Conservation (phyloP, 1,140 invertebrate species). For the Bicyclus anynana region DNA sequence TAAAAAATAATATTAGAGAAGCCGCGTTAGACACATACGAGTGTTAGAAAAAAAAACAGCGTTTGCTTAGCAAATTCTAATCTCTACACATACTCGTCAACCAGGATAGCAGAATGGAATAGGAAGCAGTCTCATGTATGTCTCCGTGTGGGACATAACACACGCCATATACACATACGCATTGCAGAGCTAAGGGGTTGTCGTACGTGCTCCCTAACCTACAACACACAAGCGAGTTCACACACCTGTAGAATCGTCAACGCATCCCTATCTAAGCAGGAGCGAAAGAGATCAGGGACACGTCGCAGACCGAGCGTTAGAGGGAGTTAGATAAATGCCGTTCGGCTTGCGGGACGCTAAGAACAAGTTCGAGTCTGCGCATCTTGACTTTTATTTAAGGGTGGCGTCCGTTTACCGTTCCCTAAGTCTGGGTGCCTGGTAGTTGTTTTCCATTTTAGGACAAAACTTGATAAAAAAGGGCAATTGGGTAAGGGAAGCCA, state of each 20-base stretch:
- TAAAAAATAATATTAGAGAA: constrained; percentile 27
- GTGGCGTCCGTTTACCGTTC: constrained; percentile 50
- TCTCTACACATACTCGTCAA: constrained; percentile 73
- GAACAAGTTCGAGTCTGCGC: constrained; percentile 67
- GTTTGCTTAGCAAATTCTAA: constrained; percentile 76
- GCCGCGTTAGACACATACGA: constrained; percentile 44
- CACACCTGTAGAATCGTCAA: constrained; percentile 34
- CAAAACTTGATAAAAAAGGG: constrained; percentile 76
- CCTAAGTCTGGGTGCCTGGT: constrained; percentile 53
- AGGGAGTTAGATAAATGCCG: constrained; percentile 56
- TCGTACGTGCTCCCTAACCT: constrained; percentile 48
- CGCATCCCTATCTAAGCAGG: constrained; percentile 52
- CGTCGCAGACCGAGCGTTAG: constrained; percentile 34
- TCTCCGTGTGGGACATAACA: constrained; percentile 55
- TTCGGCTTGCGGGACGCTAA: constrained; percentile 39
- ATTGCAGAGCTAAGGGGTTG: constrained; percentile 62
- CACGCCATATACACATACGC: constrained; percentile 57
- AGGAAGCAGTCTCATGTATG: constrained; percentile 61
- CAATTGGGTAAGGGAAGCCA: constrained; percentile 27
- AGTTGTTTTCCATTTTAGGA: constrained; percentile 77
- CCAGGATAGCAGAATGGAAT: constrained; percentile 51
- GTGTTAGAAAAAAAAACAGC: constrained; percentile 65
- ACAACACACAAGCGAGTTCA: constrained; percentile 34
- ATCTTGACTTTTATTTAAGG: constrained; percentile 63
- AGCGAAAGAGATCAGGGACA: constrained; percentile 42